These are phyloP conservation scores for Phyllotis vaccarum DNA, from an alignment of 2,797 vertebrate genomes.

Conservation along the genomic window DNA sequence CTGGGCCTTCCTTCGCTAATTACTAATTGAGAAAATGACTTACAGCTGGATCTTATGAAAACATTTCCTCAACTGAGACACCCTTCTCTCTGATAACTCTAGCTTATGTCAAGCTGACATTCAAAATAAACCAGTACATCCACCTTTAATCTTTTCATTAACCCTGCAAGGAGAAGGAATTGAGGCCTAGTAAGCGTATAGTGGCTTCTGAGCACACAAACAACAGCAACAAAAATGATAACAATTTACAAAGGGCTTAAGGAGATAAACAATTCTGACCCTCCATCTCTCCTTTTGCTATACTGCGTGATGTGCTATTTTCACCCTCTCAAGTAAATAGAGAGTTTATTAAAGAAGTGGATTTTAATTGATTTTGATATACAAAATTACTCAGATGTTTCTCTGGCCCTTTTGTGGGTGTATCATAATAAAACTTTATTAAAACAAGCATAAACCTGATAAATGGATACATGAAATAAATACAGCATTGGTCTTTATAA, in stretches of 20 bases:
- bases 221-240: not conserved
- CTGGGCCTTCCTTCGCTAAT: not conserved
- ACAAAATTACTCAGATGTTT: constrained; percentile 41
- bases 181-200: not conserved
- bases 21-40: not conserved
- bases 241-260: not conserved
- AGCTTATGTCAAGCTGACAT: not conserved
- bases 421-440: not conserved
- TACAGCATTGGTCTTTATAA: not conserved
- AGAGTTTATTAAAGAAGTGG: constrained; percentile 48
- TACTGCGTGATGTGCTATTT: not conserved
- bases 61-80: not conserved
- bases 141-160: constrained; percentile 18
- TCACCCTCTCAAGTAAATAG: not conserved
- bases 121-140: not conserved
- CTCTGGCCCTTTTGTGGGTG: not conserved
- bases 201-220: not conserved
- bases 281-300: not conserved
- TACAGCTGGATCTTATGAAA: not conserved
- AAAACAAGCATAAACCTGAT: not conserved
- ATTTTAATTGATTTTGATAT: constrained; percentile 49
- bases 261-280: not conserved
- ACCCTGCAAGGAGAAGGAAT: constrained; percentile 36
- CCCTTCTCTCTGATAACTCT: not conserved
- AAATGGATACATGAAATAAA: not conserved